Evolutionary conservation across 2,888 invertebrate genomes (phyloP).

Genomic region (Rosalia funebris): DNA sequence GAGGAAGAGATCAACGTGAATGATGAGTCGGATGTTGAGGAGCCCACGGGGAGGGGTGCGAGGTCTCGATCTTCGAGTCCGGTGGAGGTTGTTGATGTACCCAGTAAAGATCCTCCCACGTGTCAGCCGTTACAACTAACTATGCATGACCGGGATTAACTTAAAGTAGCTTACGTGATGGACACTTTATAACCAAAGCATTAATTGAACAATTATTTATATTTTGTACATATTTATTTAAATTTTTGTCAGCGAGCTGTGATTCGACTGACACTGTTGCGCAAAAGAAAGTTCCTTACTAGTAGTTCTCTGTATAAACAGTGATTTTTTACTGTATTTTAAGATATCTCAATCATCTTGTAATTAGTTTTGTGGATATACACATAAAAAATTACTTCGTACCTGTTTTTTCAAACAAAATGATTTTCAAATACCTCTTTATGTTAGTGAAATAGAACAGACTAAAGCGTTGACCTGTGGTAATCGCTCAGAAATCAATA

Average conservation of each 20-base stretch:
- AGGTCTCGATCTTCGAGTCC: conserved; percentile 66
- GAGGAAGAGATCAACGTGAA: conserved; percentile 90
- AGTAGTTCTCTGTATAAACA: background rate
- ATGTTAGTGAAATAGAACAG: conserved; percentile 1
- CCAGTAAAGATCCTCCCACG: conserved; percentile 53
- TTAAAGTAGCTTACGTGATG: conserved; percentile 1
- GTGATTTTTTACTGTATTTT: background rate
- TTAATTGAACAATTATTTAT: conserved; percentile 26
- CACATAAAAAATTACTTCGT: conserved; percentile 34
- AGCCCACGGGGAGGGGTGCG: conserved; percentile 63
- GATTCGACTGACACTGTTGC: conserved; percentile 29
- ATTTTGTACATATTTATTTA: conserved; percentile 27
- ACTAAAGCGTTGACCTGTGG: background rate
- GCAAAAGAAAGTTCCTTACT: conserved; percentile 15
- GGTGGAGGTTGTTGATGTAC: conserved; percentile 63
- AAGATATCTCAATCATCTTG: background rate
- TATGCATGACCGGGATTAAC: conserved; percentile 74
- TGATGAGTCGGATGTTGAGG: conserved; percentile 77
- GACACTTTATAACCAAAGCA: conserved; percentile 16
- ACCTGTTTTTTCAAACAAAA: conserved; percentile 8
- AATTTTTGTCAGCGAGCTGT: conserved; percentile 24
- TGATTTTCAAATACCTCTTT: conserved; percentile 9
- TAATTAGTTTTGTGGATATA: background rate
- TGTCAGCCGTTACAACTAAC: conserved; percentile 77
- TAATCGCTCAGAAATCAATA: background rate